Evolutionary conservation across 2,113 vertebrate species (phyloP).

Genomic region (Microtus ochrogaster): DNA sequence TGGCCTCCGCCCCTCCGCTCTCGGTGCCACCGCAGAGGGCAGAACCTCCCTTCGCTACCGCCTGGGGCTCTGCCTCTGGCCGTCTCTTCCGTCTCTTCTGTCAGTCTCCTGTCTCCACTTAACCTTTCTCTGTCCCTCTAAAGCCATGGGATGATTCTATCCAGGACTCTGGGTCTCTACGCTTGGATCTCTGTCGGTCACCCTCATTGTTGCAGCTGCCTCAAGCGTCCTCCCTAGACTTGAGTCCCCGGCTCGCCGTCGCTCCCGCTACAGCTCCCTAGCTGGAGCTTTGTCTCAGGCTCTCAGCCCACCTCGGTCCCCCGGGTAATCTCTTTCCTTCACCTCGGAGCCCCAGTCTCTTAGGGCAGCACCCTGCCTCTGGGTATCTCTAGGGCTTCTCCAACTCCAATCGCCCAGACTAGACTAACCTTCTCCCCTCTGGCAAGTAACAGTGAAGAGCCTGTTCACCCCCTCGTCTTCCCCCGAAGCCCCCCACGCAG

Average conservation of each 20-base stretch:
- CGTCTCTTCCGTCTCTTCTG: neutral
- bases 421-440: neutral
- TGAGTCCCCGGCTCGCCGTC: neutral
- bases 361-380: neutral
- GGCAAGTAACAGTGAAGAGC: conserved; percentile 1
- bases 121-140: neutral
- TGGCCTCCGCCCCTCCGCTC: neutral
- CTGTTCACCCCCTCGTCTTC: neutral
- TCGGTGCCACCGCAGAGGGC: neutral
- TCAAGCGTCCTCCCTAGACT: conserved; percentile 84
- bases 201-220: conserved; percentile 87
- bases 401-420: neutral
- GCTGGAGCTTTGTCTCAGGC: conserved; percentile 31
- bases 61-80: neutral
- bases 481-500: neutral
- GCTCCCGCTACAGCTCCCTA: neutral
- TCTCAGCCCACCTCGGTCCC: neutral
- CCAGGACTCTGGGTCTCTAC: neutral
- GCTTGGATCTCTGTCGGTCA: conserved; percentile 50
- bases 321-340: neutral
- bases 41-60: neutral
- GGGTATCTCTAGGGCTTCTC: neutral
- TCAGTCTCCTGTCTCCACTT: neutral
- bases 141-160: neutral
- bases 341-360: neutral